These are phyloP conservation scores for Cinara cedri DNA, from an alignment of 2,888 invertebrate species.

Conservation along the genomic window DNA sequence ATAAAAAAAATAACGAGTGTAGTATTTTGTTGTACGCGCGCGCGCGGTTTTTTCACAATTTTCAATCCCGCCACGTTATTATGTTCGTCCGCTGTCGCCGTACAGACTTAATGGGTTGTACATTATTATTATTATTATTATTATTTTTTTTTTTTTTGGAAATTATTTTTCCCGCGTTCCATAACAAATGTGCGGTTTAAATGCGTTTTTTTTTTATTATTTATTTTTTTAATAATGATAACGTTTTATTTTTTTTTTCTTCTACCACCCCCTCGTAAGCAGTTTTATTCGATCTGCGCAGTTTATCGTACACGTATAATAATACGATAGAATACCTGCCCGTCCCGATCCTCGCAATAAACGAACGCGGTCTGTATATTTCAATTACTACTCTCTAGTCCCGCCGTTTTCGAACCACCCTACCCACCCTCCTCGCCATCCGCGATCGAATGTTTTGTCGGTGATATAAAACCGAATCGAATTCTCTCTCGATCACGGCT, in stretches of 20 bases:
- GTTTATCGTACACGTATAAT: not conserved
- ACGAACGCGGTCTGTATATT: conserved; percentile 7
- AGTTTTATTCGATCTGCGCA: conserved; percentile 22
- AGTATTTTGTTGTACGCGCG: too few species aligned
- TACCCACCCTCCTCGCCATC: not conserved
- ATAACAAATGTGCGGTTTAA: conserved; percentile 1
- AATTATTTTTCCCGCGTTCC: conserved; percentile 13
- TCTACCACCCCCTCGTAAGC: conserved; percentile 8
- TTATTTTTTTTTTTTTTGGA: not conserved
- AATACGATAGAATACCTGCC: not conserved
- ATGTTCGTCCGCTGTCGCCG: too few species aligned
- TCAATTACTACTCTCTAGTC: conserved; percentile 34
- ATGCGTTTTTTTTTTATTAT: conserved; percentile 8
- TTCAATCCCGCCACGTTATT: too few species aligned
- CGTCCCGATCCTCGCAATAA: not conserved
- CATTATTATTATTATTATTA: not conserved
- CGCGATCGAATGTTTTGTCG: not conserved
- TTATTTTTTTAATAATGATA: not conserved
- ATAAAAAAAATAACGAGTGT: too few species aligned
- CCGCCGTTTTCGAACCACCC: too few species aligned
- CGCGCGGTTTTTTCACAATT: too few species aligned
- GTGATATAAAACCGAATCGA: conserved; percentile 27
- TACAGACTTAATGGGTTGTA: too few species aligned
- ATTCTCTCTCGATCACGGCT: not conserved
- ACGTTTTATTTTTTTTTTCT: not conserved